Evolutionary conservation across 2,797 vertebrate species (phyloP).

Genomic region (Gouania willdenowi): DNA sequence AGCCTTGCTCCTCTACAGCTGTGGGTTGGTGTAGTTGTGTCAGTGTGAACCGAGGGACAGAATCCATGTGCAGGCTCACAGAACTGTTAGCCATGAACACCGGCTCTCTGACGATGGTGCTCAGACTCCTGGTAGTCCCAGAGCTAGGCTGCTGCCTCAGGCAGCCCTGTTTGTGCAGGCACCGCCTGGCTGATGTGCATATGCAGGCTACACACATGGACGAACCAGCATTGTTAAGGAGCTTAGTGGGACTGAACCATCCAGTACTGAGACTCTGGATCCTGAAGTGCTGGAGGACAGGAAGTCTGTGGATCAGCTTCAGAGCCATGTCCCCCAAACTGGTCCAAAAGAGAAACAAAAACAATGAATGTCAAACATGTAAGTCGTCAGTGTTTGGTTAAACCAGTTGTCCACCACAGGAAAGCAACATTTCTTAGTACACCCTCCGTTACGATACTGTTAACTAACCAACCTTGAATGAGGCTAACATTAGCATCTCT

Average conservation of each 20-base stretch:
- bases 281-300: slow-evolving; percentile 23
- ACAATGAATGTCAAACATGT: background rate
- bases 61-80: slow-evolving; percentile 52
- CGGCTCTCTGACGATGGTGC: slow-evolving; percentile 57
- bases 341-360: background rate
- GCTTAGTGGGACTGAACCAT: background rate
- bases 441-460: background rate
- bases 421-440: background rate
- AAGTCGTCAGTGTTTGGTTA: too few relatives aligned
- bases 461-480: slow-evolving; percentile 46
- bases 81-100: slow-evolving; percentile 49
- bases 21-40: slow-evolving; percentile 50
- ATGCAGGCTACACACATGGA: slow-evolving; percentile 19
- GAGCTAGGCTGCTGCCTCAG: slow-evolving; percentile 3
- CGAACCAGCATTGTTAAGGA: background rate
- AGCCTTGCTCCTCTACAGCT: slow-evolving; percentile 52
- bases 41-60: slow-evolving; percentile 33
- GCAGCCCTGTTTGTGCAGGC: slow-evolving; percentile 29
- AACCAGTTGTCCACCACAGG: too few relatives aligned
- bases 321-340: slow-evolving; percentile 64
- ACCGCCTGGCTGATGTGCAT: slow-evolving; percentile 20
- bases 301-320: slow-evolving; percentile 45
- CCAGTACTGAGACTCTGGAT: slow-evolving; percentile 4
- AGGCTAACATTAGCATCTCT: slow-evolving; percentile 15
- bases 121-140: slow-evolving; percentile 25